Evolutionary conservation across 2,113 vertebrate species (phyloP).

Genomic region (Amphilophus citrinellus): DNA sequence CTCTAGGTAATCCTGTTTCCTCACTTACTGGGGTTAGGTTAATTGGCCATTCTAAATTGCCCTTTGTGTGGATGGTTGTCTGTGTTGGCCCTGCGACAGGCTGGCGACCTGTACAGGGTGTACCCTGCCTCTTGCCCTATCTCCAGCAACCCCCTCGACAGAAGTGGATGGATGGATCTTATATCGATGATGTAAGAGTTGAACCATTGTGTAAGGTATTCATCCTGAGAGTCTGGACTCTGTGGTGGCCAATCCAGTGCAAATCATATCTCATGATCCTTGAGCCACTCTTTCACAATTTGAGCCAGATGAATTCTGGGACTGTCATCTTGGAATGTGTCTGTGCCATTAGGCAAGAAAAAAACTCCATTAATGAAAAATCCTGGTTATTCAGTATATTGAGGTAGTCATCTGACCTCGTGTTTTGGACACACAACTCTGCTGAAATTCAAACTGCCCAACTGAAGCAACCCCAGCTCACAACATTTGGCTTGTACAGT

Average conservation of each 20-base stretch:
- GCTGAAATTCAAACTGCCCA: not conserved
- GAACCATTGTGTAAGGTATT: no score
- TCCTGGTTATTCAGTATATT: not conserved
- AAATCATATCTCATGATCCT: not conserved
- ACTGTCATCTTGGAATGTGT: not conserved
- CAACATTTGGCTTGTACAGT: not conserved
- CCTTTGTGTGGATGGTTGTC: no score
- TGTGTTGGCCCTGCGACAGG: no score
- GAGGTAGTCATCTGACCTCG: no score
- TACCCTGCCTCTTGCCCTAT: no score
- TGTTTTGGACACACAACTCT: not conserved
- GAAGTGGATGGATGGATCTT: no score
- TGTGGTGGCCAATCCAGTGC: not conserved
- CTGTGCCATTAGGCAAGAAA: not conserved
- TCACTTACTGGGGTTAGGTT: no score
- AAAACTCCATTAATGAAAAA: not conserved
- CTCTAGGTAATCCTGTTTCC: no score
- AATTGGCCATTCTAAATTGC: no score
- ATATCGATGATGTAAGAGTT: not conserved
- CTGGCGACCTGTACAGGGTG: no score
- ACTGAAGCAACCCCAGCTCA: not conserved
- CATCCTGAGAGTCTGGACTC: not conserved
- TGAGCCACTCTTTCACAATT: not conserved
- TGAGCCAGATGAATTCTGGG: not conserved
- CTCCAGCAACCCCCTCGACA: no score